These are phyloP conservation scores for Horisme vitalbata DNA, from an alignment of 2,888 invertebrate species.

Conservation along the genomic window DNA sequence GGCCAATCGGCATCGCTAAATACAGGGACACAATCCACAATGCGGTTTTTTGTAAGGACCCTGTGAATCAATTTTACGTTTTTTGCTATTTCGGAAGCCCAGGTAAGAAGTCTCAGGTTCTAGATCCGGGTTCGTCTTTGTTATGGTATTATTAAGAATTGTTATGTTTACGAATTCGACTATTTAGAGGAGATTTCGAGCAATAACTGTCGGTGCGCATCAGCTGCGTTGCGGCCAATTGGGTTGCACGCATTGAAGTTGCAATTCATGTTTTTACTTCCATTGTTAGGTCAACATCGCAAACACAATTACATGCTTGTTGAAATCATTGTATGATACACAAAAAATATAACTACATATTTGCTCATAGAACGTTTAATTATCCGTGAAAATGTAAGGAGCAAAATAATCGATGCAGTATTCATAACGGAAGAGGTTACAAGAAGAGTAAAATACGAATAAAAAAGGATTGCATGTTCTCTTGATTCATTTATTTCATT, in stretches of 20 bases:
- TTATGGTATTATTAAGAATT: constrained; percentile 60
- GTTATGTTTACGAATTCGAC: constrained; percentile 78
- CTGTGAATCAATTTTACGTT: constrained; percentile 74
- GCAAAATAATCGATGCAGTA: constrained; percentile 10
- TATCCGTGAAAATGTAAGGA: constrained; percentile 19
- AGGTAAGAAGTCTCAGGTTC: constrained; percentile 75
- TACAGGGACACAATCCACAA: constrained; percentile 61
- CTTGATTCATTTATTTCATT: too few species aligned
- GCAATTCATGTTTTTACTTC: constrained; percentile 27
- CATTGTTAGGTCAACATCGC: constrained; percentile 28
- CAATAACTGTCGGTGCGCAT: constrained; percentile 74
- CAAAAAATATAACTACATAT: constrained; percentile 17
- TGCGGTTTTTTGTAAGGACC: constrained; percentile 67
- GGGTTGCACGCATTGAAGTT: constrained; percentile 48
- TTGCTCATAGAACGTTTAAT: constrained; percentile 7
- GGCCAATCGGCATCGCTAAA: constrained; percentile 69
- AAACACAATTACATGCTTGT: constrained; percentile 26
- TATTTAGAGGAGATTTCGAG: constrained; percentile 73
- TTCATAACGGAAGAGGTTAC: neutral
- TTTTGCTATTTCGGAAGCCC: constrained; percentile 80
- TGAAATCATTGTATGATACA: constrained; percentile 14
- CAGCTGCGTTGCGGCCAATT: constrained; percentile 73
- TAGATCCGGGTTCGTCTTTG: constrained; percentile 76
- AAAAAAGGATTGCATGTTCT: constrained; percentile 16
- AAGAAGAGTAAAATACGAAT: constrained; percentile 1